Conservation (phyloP, 2,113 vertebrate genomes). For the Anhinga rufa region DNA sequence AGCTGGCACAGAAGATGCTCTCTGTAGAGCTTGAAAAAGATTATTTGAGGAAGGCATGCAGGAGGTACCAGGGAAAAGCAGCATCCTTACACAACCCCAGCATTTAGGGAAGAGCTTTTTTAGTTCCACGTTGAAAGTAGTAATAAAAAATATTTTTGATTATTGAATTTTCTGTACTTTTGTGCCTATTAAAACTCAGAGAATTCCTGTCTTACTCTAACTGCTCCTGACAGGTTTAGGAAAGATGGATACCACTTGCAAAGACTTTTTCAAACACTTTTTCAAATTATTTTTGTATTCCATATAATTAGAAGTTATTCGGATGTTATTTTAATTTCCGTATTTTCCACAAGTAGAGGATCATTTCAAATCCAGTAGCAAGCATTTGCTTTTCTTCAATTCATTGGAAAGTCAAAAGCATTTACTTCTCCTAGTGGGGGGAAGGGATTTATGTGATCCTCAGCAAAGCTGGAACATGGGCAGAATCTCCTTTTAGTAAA, state of each 20-base stretch:
- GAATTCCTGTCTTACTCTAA: neutral
- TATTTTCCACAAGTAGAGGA: neutral
- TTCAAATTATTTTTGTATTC: neutral
- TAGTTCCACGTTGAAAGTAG: accelerated
- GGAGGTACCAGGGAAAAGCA: neutral
- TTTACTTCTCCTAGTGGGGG: neutral
- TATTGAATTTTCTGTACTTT: neutral
- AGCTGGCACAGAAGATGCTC: neutral
- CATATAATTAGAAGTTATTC: no score
- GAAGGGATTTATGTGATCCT: neutral
- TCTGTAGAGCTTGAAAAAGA: neutral
- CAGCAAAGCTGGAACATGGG: neutral
- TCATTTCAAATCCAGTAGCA: neutral
- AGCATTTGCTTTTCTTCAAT: neutral
- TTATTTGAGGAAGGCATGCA: neutral
- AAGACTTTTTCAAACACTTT: neutral
- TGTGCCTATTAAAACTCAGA: no score
- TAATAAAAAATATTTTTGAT: no score
- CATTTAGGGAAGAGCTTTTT: neutral
- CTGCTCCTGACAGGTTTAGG: neutral
- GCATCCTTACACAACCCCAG: neutral
- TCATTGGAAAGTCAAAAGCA: neutral
- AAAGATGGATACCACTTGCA: neutral
- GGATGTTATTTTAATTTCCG: neutral
- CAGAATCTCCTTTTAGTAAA: neutral